Percentiles rank a stretch among this genome's conserved stretches.
phyloP scores from a whole-genome alignment of 2,888 invertebrate genomes.

The Phyllotreta cruciferae region DNA sequence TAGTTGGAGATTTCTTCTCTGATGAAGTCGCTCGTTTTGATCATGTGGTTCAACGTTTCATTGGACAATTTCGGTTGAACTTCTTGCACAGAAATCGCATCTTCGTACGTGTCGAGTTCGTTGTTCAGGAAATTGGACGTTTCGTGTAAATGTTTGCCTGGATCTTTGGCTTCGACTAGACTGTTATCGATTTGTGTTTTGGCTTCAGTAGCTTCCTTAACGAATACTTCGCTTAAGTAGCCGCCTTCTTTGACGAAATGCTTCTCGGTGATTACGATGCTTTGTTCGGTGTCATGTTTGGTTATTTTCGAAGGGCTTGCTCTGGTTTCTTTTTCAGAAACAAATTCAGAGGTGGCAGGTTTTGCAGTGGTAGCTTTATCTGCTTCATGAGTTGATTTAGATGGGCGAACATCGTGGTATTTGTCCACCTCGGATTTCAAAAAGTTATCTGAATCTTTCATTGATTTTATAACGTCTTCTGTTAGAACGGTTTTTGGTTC shows the following conservation, averaged over 20 bases:
- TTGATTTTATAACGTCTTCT: slow-evolving; percentile 21
- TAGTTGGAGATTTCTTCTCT: slow-evolving; percentile 45
- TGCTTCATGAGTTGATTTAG: too few species aligned
- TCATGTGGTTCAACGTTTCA: slow-evolving; percentile 38
- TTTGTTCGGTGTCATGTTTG: slow-evolving; percentile 17
- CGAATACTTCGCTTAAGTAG: slow-evolving; percentile 32
- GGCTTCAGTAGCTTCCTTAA: slow-evolving; percentile 18
- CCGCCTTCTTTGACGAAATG: slow-evolving; percentile 35
- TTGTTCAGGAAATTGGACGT: slow-evolving; percentile 42
- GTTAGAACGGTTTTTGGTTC: slow-evolving; percentile 5
- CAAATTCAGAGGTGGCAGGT: slow-evolving; percentile 2
- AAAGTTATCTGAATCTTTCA: slow-evolving; percentile 35
- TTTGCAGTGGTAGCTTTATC: too few species aligned
- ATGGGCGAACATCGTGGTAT: slow-evolving; percentile 33
- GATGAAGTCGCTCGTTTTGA: slow-evolving; percentile 47
- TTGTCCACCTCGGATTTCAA: slow-evolving; percentile 31
- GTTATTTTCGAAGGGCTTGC: slow-evolving; percentile 21
- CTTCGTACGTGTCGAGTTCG: slow-evolving; percentile 41
- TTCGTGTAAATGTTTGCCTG: slow-evolving; percentile 36
- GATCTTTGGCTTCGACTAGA: background rate
- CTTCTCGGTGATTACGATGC: slow-evolving; percentile 35
- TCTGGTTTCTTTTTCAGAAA: slow-evolving; percentile 13
- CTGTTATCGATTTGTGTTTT: slow-evolving; percentile 1
- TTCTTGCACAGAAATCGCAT: slow-evolving; percentile 22
- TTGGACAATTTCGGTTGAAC: slow-evolving; percentile 36